Percentiles rank a stretch among this genome's conserved stretches.
These are phyloP conservation scores for Musca domestica DNA, from an alignment of 1,140 invertebrate species.

Conservation along the genomic window DNA sequence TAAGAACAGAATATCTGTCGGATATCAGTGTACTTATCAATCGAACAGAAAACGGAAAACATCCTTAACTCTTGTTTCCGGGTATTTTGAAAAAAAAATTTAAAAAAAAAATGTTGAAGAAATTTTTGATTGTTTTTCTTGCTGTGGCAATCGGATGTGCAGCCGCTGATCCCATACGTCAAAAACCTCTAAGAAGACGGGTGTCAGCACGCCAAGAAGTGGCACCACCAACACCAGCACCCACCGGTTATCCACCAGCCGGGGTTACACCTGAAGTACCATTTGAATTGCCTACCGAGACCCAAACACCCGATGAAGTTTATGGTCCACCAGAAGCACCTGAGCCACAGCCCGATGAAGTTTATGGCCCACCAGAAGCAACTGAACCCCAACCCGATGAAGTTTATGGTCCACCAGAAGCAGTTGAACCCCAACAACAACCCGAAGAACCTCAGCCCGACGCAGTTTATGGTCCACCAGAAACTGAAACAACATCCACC, in stretches of 20 bases:
- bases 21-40: background rate
- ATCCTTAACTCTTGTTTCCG: background rate
- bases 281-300: constrained; percentile 44
- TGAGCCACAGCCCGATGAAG: constrained; percentile 29
- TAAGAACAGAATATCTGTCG: constrained; percentile 2
- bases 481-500: background rate
- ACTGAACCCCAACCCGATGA: constrained; percentile 27
- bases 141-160: background rate
- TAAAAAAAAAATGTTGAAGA: constrained; percentile 4
- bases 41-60: background rate
- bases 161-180: background rate
- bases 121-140: background rate
- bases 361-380: constrained; percentile 34
- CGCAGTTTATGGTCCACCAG: constrained; percentile 5
- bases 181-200: background rate
- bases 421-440: constrained; percentile 1
- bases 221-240: constrained; percentile 26
- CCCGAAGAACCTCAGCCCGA: background rate
- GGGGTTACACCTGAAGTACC: constrained; percentile 41
- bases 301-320: constrained; percentile 34
- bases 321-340: constrained; percentile 30
- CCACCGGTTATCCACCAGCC: constrained; percentile 42
- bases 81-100: background rate
- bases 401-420: constrained; percentile 38
- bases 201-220: constrained; percentile 11